Base-by-base conservation (phyloP, 2,797 vertebrate genomes). In the Iguana delicatissima region DNA sequence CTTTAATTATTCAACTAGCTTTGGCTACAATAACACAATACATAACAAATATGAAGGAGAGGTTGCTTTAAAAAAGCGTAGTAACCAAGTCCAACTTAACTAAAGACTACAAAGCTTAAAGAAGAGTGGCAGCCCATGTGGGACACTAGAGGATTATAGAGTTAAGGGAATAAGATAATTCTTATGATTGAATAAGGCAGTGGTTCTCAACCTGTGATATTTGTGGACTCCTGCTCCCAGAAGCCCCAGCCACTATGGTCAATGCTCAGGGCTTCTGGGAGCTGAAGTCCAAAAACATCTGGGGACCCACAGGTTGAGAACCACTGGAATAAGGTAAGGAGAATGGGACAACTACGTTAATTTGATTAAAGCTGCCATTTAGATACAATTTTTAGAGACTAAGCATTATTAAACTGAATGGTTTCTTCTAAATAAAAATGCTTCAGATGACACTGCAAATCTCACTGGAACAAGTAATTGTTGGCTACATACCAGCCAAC, bases 1-100 rank as follows among this genome's bases (percentile, higher is more conserved):
- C 72, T 73, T 57, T 92, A 91, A 4, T 72, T 91, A 83, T 38
- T 92, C 69, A 80, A 77, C 85, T 84, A 88, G 84, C 12, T 81
- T 82, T 87, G 89, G 24, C 77, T 88, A 93, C 73, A 73, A 84
- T 42, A 42, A 82, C 59, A 82, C 10, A 35, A 42, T 42, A 42
- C 42, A 74, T 35, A 6, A 74, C 84, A 52, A 82, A 88, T 84
- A 89, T 85, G 80, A 72, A 9, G 80, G 46, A 12, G 3, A 24
- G 5, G 38, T 62, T 89, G 86, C 85, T 62, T 24, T 88, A 62
- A n/a, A 14, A 32, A 50, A 92, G 77, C 46, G 3, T 32, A 69
- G 67, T 42, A 55, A 73, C 8, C 22, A 7, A 59, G 26, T 9
- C 46, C 46, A 52, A 73, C 52, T 72, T 52, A 52, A n/a, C 42